A percentile compares a stretch with the other conserved stretches of the same genome.
Evolutionary conservation across 2,888 invertebrate species (phyloP).

Genomic region (Dermolepida albohirtum): DNA sequence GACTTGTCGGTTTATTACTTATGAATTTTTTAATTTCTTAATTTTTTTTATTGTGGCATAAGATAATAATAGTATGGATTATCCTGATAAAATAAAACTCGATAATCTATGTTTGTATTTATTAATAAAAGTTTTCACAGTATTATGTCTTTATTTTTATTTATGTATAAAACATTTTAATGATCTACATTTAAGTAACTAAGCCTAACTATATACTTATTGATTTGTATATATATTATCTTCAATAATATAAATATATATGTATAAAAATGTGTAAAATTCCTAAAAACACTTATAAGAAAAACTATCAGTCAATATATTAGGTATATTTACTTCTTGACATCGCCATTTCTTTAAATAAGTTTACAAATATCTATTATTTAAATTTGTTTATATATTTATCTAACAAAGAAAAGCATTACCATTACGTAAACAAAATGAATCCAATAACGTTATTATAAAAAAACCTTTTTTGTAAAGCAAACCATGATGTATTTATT

Average conservation of each 20-base stretch:
- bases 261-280: constrained; percentile 35
- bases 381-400: no score
- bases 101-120: not conserved
- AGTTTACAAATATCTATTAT: no score
- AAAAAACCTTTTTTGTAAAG: no score
- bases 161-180: constrained; percentile 34
- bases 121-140: not conserved
- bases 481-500: no score
- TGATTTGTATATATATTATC: constrained; percentile 36
- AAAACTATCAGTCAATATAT: constrained; percentile 17
- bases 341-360: no score
- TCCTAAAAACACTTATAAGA: constrained; percentile 26
- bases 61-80: no score
- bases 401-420: no score
- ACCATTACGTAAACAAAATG: no score
- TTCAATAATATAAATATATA: constrained; percentile 33
- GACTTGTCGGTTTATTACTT: no score
- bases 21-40: no score
- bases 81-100: constrained; percentile 14
- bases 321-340: not conserved
- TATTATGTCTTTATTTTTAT: constrained; percentile 2
- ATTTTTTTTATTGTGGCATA: no score
- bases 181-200: constrained; percentile 32
- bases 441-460: no score
- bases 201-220: constrained; percentile 30